Evolutionary conservation across 2,113 vertebrate genomes (phyloP).

Genomic region (Haplotaxodon microlepis): DNA sequence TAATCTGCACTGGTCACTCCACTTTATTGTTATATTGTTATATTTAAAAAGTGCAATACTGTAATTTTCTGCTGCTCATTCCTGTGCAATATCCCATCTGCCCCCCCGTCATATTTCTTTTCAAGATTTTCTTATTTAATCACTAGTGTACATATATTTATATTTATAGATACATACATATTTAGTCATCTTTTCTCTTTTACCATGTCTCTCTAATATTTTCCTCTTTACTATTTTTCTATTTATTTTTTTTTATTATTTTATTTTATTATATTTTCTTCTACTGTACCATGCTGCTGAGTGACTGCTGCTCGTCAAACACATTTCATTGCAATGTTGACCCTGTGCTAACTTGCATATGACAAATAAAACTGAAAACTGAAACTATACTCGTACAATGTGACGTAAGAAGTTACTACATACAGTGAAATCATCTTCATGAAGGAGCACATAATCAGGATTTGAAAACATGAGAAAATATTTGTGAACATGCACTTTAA

Average conservation of each 20-base stretch:
- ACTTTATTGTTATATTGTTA: neutral
- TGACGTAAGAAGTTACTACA: neutral
- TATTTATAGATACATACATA: neutral
- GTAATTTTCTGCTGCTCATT: neutral
- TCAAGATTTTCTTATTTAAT: neutral
- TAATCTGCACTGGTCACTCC: neutral
- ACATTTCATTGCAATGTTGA: neutral
- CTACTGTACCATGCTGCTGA: neutral
- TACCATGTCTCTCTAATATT: accelerated
- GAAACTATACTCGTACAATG: neutral
- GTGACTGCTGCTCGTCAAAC: neutral
- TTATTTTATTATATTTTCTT: neutral
- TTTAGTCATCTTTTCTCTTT: neutral
- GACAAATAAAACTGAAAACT: neutral
- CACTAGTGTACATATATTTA: neutral
- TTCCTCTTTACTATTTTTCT: neutral
- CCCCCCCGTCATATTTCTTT: neutral
- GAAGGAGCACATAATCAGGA: neutral
- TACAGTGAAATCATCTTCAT: neutral
- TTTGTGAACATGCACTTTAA: neutral
- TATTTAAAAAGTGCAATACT: neutral
- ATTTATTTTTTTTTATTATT: neutral
- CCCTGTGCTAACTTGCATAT: neutral
- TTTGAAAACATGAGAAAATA: neutral
- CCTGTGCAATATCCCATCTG: neutral